Percentiles rank a stretch among this genome's conserved stretches.
phyloP scores from a whole-genome alignment of 2,797 vertebrate species.

The Cephalopachus bancanus region DNA sequence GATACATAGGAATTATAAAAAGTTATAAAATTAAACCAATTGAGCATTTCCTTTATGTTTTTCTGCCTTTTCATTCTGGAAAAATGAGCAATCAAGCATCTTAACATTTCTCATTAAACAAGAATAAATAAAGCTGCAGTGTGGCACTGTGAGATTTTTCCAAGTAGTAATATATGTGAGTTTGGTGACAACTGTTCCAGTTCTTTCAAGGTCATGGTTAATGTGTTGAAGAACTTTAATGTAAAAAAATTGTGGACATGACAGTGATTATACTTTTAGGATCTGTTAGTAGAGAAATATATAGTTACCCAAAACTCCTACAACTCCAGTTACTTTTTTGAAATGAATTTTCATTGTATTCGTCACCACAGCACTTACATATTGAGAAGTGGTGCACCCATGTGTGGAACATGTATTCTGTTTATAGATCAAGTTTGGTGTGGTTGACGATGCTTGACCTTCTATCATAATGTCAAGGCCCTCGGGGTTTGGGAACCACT shows the following conservation, averaged over 20 bases:
- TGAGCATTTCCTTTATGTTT: not conserved
- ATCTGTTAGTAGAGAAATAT: constrained; percentile 11
- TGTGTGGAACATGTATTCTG: not conserved
- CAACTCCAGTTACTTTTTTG: not conserved
- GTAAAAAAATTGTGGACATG: not conserved
- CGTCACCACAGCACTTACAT: not conserved
- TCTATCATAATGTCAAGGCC: not conserved
- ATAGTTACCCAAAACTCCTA: not conserved
- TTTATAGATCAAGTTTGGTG: not conserved
- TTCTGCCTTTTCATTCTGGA: not conserved
- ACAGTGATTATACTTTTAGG: not conserved
- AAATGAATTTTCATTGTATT: constrained; percentile 35
- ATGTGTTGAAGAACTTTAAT: constrained; percentile 9
- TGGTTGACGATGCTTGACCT: not conserved
- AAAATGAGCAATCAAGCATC: not conserved
- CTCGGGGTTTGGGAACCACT: not conserved
- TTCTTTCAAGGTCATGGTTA: not conserved
- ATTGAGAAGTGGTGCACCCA: constrained; percentile 46
- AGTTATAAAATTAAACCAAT: not conserved
- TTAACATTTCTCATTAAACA: not conserved
- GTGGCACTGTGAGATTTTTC: not conserved
- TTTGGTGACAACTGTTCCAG: not conserved
- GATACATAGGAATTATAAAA: not conserved
- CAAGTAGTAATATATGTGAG: not conserved
- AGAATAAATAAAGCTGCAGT: not conserved